phyloP scores from a whole-genome alignment of 2,888 invertebrate species.

The Nomada goodeniana region DNA sequence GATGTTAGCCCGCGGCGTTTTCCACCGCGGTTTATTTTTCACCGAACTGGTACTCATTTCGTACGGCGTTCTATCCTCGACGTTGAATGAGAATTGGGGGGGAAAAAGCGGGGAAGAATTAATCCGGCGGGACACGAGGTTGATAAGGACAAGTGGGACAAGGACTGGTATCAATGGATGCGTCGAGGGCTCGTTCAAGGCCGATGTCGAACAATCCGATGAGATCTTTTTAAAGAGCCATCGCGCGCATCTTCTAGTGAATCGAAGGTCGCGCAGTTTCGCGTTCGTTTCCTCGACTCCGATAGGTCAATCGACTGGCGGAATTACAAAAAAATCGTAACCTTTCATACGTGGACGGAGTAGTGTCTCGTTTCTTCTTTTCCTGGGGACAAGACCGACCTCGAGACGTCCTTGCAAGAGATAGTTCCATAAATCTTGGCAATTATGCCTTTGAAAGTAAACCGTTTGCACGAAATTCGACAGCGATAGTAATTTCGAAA shows the following conservation, averaged over 20 bases:
- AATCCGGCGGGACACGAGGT: neutral
- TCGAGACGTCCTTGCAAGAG: neutral
- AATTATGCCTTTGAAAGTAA: no score
- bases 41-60: no score
- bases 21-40: no score
- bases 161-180: slow-evolving; percentile 11
- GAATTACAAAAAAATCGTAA: neutral
- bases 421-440: no score
- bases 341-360: no score
- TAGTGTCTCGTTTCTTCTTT: no score
- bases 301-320: neutral
- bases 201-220: neutral
- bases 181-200: slow-evolving; percentile 8
- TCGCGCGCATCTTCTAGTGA: neutral
- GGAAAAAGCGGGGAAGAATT: no score
- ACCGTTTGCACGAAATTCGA: slow-evolving; percentile 8
- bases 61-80: neutral
- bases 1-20: no score
- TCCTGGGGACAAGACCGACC: neutral
- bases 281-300: neutral
- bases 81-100: neutral
- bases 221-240: neutral
- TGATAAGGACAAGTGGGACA: slow-evolving; percentile 1
- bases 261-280: neutral
- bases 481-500: slow-evolving; percentile 30